Base-by-base conservation (phyloP, 2,888 invertebrate species). In the Encarsia formosa region DNA sequence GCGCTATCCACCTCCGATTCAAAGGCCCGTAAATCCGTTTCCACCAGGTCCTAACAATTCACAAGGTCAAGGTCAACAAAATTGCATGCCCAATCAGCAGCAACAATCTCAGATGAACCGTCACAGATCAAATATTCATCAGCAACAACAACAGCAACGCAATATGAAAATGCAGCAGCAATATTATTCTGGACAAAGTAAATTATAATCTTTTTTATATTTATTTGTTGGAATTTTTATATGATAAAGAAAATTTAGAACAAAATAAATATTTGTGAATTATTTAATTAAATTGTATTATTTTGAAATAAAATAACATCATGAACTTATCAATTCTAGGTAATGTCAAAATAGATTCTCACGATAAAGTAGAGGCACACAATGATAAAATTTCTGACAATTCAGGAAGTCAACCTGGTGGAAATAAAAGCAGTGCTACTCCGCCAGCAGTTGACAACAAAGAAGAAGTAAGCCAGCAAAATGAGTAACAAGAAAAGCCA, bases 161-260 rank as follows among this genome's bases (percentile, higher is more conserved):
- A 74, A 70, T 39, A 70, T 74, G 67, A 71, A 73, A 52, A 72
- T 73, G 68, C 74, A 73, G 44, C 75, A 78, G 59, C 78, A 79
- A 71, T 79, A 79, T 69, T 79, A 79, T 64, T 70, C 75, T 48
- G 70, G 71, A 57, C 78, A 77, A 75, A 76, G 78, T 78, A 67
- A 67, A n/a, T n/a, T n/a, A n/a, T n/a, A n/a, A n/a, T n/a, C n/a
- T n/a, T n/a, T n/a, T n/a, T n/a, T n/a, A n/a, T n/a, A n/a, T n/a
- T n/a, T n/a, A n/a, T n/a, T n/a, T n/a, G n/a, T n/a, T n/a, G n/a
- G n/a, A n/a, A n/a, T n/a, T n/a, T n/a, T n/a, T n/a, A n/a, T n/a
- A n/a, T n/a, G n/a, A n/a, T n/a, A n/a, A n/a, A n/a, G n/a, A n/a
- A n/a, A n/a, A n/a, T n/a, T n/a, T n/a, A n/a, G n/a, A n/a, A n/a